Base-by-base conservation (phyloP, 2,113 vertebrate species). In the Ceyx melanurus region DNA sequence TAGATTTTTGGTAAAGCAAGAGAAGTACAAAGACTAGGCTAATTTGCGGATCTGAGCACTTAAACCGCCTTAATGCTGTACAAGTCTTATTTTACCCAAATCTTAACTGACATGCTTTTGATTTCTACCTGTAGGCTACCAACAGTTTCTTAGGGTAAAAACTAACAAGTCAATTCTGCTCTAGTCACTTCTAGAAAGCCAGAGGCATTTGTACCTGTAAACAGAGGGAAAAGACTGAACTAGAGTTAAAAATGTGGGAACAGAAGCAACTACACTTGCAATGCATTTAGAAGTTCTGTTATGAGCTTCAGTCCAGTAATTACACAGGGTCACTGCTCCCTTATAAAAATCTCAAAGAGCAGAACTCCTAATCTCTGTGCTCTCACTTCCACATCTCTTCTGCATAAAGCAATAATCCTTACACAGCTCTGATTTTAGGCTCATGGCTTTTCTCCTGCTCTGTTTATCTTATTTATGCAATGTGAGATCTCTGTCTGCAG, bases 81-180 rank as follows among this genome's bases (percentile, higher is more conserved):
- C n/a, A 61, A 88, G 21, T 81, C 68, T 72, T 89, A 42, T 54
- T 89, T 81, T 61, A 96, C 16, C 75, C 85, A 96, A 93, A 96
- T 96, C 87, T 86, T 82, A 95, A 83, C 65, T 96, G 96, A 95
- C 95, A 94, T 1, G 65, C 45, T 88, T 94, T 93, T 91, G 87
- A 75, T 91, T 96, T 95, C 94, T 95, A 94, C 88, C 95, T 96
- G 94, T 93, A 96, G 95, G 96, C 95, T 96, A 95, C 65, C 82
- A 94, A 86, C 89, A 93, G 87, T 91, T 96, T 96, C 82, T 91
- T 48, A 81, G 89, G 91, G 91, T 91, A 94, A 88, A 78, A 95
- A 81, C 79, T 89, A 94, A 82, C 91, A 93, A 96, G 95, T 96
- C 96, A 95, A 61, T 95, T 96, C 91, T 92, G 91, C 75, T 96